Evolutionary conservation across 23 tunicate species (phyloP).

Genomic region (Aplidium turbinatum): DNA sequence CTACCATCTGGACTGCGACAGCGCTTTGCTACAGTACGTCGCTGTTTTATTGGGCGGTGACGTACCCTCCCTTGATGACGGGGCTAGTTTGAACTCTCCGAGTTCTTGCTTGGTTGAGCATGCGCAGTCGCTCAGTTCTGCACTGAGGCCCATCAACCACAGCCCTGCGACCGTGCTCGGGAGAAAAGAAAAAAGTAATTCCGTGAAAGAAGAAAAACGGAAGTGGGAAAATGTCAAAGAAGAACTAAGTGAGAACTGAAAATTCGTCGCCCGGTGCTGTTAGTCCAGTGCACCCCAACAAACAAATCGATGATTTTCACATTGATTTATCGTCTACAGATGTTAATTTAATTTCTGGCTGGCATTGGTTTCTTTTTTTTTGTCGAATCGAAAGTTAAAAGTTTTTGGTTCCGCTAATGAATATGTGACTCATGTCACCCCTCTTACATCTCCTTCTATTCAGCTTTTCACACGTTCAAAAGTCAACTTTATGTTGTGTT

Average conservation of each 20-base stretch:
- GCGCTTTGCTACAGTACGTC: conserved; percentile 34
- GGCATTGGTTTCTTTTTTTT: no score
- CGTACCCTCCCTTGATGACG: not conserved
- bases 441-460: no score
- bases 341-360: no score
- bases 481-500: not conserved
- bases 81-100: not conserved
- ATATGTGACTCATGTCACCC: no score
- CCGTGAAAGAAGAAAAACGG: not conserved
- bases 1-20: conserved; percentile 39
- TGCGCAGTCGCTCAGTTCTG: conserved; percentile 1
- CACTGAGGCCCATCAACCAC: not conserved
- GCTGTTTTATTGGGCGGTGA: conserved; percentile 28
- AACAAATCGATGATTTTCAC: no score
- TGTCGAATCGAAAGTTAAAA: no score
- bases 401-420: no score
- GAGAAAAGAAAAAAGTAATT: not conserved
- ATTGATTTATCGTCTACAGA: no score
- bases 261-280: no score
- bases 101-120: conserved; percentile 2
- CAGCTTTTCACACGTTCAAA: no score
- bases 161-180: no score
- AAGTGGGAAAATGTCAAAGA: conserved; percentile 38
- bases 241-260: conserved; percentile 47
- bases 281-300: not conserved